phyloP scores from a whole-genome alignment of 1,140 invertebrate genomes.

The Saccostrea echinata region DNA sequence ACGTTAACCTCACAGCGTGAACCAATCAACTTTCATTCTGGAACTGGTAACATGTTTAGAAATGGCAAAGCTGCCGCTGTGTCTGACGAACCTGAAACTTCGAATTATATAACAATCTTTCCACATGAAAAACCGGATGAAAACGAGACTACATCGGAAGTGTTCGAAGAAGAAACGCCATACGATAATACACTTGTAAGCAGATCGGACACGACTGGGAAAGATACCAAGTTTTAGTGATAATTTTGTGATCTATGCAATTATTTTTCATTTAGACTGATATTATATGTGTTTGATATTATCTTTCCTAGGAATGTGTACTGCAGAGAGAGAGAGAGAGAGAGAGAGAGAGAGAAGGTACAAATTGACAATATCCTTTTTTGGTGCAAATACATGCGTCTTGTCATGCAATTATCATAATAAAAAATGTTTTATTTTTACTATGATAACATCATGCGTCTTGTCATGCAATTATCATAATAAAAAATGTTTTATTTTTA shows the following conservation, averaged over 20 bases:
- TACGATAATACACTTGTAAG: background rate
- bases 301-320: no score
- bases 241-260: background rate
- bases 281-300: no score
- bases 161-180: background rate
- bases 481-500: no score
- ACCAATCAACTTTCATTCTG: background rate
- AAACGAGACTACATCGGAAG: background rate
- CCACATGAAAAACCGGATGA: background rate
- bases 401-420: no score
- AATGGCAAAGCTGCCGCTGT: background rate
- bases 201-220: background rate
- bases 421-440: no score
- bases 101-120: constrained; percentile 8
- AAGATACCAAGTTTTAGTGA: background rate
- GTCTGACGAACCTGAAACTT: background rate
- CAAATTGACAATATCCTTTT: no score
- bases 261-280: no score
- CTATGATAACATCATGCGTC: no score
- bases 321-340: no score
- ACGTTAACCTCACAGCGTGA: background rate
- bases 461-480: no score
- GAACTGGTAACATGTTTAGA: background rate
- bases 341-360: no score
- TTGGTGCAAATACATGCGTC: no score